Conservation (phyloP, 2,888 invertebrate species). For the Coleophora flavipennella region DNA sequence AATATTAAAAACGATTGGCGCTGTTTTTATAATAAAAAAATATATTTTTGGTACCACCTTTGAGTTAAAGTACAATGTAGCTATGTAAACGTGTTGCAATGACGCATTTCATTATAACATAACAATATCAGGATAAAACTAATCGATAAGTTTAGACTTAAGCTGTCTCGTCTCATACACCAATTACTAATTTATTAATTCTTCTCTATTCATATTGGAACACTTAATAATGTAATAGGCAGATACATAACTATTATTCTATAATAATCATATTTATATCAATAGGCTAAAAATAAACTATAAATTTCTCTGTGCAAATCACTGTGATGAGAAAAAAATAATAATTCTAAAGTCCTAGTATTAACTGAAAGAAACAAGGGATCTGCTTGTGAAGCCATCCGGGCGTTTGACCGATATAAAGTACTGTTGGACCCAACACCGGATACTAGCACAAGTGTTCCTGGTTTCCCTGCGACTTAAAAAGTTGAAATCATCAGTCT, state of each 20-base stretch:
- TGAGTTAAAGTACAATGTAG: conserved; percentile 71
- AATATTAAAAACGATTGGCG: conserved; percentile 41
- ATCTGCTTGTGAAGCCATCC: conserved; percentile 29
- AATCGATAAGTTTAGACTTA: conserved; percentile 60
- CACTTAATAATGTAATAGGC: conserved; percentile 53
- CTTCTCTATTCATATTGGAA: conserved; percentile 57
- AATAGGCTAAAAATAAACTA: conserved; percentile 53
- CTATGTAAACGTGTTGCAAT: conserved; percentile 59
- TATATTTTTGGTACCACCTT: conserved; percentile 70
- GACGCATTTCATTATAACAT: conserved; percentile 54
- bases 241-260: conserved; percentile 60
- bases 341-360: conserved; percentile 68
- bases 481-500: conserved; percentile 70
- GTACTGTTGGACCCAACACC: background rate
- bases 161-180: conserved; percentile 64
- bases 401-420: background rate
- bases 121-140: conserved; percentile 56
- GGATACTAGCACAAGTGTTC: background rate
- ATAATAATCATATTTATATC: conserved; percentile 61
- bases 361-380: conserved; percentile 52
- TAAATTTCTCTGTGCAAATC: conserved; percentile 61
- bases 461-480: conserved; percentile 48
- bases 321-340: conserved; percentile 66
- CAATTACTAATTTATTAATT: conserved; percentile 45
- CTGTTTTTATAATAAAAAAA: conserved; percentile 46